phyloP scores from a whole-genome alignment of 2,888 invertebrate genomes.

The Meta bourneti region DNA sequence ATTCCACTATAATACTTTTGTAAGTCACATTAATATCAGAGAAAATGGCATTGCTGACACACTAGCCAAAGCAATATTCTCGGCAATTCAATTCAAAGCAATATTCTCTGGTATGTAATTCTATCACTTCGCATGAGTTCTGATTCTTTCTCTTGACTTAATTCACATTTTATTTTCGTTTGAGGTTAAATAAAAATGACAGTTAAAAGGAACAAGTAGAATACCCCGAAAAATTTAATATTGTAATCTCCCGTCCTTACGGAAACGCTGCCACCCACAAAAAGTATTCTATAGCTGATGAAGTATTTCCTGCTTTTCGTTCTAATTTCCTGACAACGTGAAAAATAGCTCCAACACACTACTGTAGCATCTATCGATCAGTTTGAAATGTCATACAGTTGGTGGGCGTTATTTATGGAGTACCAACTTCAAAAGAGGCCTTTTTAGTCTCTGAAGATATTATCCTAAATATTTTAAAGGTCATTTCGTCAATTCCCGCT shows the following conservation, averaged over 20 bases:
- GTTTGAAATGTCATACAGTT: conserved; percentile 40
- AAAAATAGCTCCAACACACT: conserved; percentile 40
- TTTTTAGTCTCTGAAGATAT: not conserved
- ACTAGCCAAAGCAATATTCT: no score
- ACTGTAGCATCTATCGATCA: conserved; percentile 42
- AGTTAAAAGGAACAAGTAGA: not conserved
- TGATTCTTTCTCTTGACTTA: not conserved
- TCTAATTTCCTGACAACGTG: conserved; percentile 32
- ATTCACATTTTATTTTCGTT: not conserved
- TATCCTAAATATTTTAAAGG: conserved; percentile 4
- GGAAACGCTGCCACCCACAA: not conserved
- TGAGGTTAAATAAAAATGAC: not conserved
- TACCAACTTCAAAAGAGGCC: not conserved
- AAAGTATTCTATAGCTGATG: not conserved
- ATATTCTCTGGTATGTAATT: not conserved
- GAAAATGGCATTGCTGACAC: not conserved
- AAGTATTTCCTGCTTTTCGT: conserved; percentile 31
- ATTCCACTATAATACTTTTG: not conserved
- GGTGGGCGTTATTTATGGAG: conserved; percentile 51
- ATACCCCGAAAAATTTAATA: not conserved
- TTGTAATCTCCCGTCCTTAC: not conserved
- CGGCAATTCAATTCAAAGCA: no score
- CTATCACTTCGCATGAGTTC: no score
- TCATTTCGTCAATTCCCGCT: not conserved
- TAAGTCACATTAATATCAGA: not conserved